Percentiles rank a stretch among this genome's conserved stretches.
phyloP scores from a whole-genome alignment of 2,888 invertebrate genomes.

The Drosophila paramelanica region DNA sequence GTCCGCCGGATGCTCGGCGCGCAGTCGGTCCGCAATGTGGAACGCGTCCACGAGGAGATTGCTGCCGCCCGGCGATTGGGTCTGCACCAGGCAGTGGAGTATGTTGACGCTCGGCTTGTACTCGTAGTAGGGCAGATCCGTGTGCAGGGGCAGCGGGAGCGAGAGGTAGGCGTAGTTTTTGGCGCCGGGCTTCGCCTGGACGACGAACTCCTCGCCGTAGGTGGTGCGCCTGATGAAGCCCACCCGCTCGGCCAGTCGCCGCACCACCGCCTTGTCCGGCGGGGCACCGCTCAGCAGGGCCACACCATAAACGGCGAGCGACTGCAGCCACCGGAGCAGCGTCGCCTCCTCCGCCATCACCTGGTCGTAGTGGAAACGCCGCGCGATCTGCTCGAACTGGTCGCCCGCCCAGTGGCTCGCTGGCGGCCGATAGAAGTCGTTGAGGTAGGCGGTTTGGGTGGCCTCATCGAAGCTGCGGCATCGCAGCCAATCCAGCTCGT shows the following conservation, averaged over 20 bases:
- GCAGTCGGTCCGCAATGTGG: constrained; percentile 88
- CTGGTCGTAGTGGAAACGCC: constrained; percentile 86
- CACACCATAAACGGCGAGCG: constrained; percentile 88
- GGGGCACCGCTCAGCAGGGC: constrained; percentile 88
- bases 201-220: constrained; percentile 90
- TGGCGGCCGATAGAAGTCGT: constrained; percentile 86
- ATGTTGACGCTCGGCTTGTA: constrained; percentile 91
- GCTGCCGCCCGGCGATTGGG: constrained; percentile 88
- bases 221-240: constrained; percentile 90
- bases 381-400: constrained; percentile 86
- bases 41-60: constrained; percentile 90
- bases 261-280: constrained; percentile 86
- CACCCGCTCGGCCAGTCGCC: constrained; percentile 87
- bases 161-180: constrained; percentile 91
- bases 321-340: constrained; percentile 87
- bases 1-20: constrained; percentile 86
- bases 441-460: constrained; percentile 85
- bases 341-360: constrained; percentile 85
- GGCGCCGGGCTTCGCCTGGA: constrained; percentile 89
- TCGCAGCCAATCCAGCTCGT: constrained; percentile 87
- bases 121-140: constrained; percentile 91
- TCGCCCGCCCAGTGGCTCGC: constrained; percentile 86
- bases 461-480: constrained; percentile 86
- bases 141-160: constrained; percentile 89
- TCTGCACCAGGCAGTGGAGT: constrained; percentile 90